Conservation (phyloP, 1,140 invertebrate genomes). For the Meloidogyne floridensis region DNA sequence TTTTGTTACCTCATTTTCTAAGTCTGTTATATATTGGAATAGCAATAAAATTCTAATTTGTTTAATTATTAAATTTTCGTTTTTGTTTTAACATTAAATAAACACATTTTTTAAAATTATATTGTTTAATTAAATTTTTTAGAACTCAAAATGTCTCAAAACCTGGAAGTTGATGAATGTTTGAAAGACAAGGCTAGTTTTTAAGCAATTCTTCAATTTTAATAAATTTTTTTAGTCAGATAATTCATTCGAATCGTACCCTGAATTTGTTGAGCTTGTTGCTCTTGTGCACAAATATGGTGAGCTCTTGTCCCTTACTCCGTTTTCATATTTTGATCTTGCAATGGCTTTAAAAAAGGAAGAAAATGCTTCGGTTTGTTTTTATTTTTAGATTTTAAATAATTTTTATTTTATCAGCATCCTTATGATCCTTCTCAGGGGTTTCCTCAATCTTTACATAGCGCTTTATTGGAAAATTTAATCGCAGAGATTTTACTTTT, state of each 20-base stretch:
- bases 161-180: slow-evolving; percentile 18
- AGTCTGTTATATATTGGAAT: neutral
- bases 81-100: slow-evolving; percentile 9
- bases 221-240: neutral
- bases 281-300: slow-evolving; percentile 24
- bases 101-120: neutral
- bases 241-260: neutral
- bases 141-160: neutral
- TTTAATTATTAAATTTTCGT: neutral
- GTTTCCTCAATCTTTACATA: neutral
- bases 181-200: slow-evolving; percentile 22
- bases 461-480: slow-evolving; percentile 24
- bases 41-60: neutral
- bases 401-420: neutral
- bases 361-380: neutral
- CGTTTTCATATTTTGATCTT: slow-evolving; percentile 23
- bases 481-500: slow-evolving; percentile 22
- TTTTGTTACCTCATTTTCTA: slow-evolving; percentile 7
- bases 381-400: neutral
- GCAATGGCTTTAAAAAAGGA: slow-evolving; percentile 15
- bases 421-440: neutral
- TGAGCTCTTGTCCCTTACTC: slow-evolving; percentile 13
- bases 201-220: neutral
- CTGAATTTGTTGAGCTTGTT: slow-evolving; percentile 30
- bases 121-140: neutral